Conservation (phyloP, 2,888 invertebrate genomes). For the Prosopocoilus inquinatus region DNA sequence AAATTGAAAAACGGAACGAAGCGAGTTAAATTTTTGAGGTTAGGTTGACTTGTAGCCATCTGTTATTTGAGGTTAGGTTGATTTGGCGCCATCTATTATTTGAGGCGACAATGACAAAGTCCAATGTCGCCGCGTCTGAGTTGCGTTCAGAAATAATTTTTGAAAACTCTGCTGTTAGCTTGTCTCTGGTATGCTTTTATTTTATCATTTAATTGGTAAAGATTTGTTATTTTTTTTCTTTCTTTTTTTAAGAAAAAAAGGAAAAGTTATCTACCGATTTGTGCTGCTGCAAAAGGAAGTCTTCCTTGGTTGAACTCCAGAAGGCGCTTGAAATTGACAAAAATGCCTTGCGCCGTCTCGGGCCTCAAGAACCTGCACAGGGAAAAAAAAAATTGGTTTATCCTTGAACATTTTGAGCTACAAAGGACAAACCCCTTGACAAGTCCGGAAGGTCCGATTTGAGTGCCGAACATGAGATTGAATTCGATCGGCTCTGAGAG, state of each 20-base stretch:
- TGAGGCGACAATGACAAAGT: too few species aligned
- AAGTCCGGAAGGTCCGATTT: slow-evolving; percentile 94
- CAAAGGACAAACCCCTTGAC: slow-evolving; percentile 68
- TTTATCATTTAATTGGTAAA: too few species aligned
- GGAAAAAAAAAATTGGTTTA: slow-evolving; percentile 1
- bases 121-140: neutral
- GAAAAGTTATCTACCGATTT: slow-evolving; percentile 70
- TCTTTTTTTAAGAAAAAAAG: too few species aligned
- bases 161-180: too few species aligned
- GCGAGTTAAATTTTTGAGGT: too few species aligned
- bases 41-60: too few species aligned
- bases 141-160: too few species aligned
- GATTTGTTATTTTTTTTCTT: too few species aligned
- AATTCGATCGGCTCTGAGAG: slow-evolving; percentile 95
- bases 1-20: too few species aligned
- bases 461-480: slow-evolving; percentile 98
- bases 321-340: slow-evolving; percentile 97
- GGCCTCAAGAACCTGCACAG: slow-evolving; percentile 79
- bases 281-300: slow-evolving; percentile 97
- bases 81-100: too few species aligned
- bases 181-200: too few species aligned
- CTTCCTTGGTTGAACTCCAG: slow-evolving; percentile 96
- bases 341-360: slow-evolving; percentile 99
- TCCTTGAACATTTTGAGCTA: neutral
- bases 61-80: too few species aligned